These are phyloP conservation scores for Heterodera filipjevi DNA, from an alignment of 2,888 invertebrate species.

Conservation along the genomic window DNA sequence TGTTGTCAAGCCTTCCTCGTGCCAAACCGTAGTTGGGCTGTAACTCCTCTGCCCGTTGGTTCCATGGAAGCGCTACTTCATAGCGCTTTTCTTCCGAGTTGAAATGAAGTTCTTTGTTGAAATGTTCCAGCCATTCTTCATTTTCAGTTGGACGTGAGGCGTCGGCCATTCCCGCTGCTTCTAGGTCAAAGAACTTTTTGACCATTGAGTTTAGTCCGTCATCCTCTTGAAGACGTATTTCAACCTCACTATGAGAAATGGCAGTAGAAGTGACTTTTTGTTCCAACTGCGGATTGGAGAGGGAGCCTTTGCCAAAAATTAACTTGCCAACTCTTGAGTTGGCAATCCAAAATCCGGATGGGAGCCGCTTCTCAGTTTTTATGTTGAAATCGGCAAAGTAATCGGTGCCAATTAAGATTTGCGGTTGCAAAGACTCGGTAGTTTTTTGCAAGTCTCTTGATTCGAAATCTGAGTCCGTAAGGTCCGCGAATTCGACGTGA, in stretches of 20 bases:
- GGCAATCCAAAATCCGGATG: neutral
- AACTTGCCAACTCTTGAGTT: neutral
- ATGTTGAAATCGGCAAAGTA: neutral
- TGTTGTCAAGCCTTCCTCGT: neutral
- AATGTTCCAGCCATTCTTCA: neutral
- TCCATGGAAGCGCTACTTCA: neutral
- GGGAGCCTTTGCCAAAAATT: neutral
- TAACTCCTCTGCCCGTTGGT: neutral
- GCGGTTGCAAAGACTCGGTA: neutral
- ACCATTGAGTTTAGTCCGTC: neutral
- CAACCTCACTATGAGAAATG: no score
- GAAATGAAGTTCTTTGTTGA: neutral
- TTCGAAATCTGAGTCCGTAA: neutral
- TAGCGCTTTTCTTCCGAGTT: neutral
- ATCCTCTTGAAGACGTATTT: neutral
- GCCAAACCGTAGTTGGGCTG: neutral
- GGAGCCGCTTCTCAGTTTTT: neutral
- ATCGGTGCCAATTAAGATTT: conserved; percentile 1
- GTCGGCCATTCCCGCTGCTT: conserved; percentile 1
- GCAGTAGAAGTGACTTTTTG: no score
- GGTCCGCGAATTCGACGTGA: neutral
- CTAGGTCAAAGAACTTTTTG: neutral
- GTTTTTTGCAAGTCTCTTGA: neutral
- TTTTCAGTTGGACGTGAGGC: neutral
- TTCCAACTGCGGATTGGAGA: no score